Evolutionary conservation across 1,140 invertebrate species (phyloP).

Genomic region (Bombus pascuorum): DNA sequence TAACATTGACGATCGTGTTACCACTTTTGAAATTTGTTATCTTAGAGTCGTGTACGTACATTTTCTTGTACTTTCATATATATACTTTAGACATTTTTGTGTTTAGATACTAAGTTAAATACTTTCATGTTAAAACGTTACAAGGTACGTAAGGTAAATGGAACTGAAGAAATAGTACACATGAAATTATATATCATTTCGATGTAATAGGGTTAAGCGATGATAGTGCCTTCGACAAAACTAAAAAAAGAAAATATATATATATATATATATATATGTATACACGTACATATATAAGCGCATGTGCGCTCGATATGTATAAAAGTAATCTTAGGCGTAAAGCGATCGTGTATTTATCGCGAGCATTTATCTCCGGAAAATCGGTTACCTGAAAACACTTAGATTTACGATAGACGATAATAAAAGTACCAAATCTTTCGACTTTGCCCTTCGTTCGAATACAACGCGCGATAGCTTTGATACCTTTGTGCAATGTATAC

Average conservation of each 20-base stretch:
- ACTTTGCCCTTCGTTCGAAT: neutral
- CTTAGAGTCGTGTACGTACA: neutral
- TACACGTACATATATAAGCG: neutral
- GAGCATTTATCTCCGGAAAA: slow-evolving; percentile 33
- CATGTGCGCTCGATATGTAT: neutral
- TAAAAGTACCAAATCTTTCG: slow-evolving; percentile 28
- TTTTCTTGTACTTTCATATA: slow-evolving; percentile 39
- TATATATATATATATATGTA: neutral
- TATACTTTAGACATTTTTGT: neutral
- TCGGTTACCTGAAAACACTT: slow-evolving; percentile 59
- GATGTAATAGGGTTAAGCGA: slow-evolving; percentile 16
- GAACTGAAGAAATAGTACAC: neutral
- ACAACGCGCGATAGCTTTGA: neutral
- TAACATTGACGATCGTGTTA: slow-evolving; percentile 39
- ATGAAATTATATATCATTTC: slow-evolving; percentile 30
- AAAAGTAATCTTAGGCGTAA: neutral
- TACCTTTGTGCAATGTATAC: neutral
- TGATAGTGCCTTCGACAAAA: slow-evolving; percentile 40
- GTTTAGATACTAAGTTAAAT: neutral
- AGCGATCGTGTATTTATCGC: slow-evolving; percentile 3
- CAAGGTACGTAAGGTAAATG: slow-evolving; percentile 5
- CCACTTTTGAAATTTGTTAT: slow-evolving; percentile 6
- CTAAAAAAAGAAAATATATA: neutral
- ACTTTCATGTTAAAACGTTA: slow-evolving; percentile 7
- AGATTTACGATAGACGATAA: slow-evolving; percentile 62